Percentiles rank a stretch among this genome's conserved stretches.
Conservation (phyloP, 2,797 vertebrate genomes). For the Takifugu ocellatus region DNA sequence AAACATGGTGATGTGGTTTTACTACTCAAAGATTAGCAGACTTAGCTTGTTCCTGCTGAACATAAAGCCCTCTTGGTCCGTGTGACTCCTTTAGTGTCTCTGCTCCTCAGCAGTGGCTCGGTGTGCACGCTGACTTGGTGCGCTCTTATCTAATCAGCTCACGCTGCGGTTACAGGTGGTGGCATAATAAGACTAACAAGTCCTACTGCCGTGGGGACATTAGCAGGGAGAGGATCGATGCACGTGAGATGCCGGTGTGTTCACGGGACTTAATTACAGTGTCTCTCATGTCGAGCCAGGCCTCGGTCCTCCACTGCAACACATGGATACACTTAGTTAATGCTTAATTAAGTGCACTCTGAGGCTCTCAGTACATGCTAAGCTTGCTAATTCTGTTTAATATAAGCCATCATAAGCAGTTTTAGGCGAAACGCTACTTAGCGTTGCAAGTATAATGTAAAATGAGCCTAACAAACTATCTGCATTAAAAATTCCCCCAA, state of each 20-base stretch:
- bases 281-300: slow-evolving; percentile 6
- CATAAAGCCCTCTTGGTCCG: not conserved
- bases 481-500: too few species aligned
- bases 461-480: too few species aligned
- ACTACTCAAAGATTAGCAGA: not conserved
- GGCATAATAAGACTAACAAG: slow-evolving; percentile 50
- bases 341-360: slow-evolving; percentile 2
- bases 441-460: too few species aligned
- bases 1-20: slow-evolving; percentile 1
- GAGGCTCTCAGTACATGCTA: too few species aligned
- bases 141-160: slow-evolving; percentile 28
- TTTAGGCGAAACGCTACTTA: too few species aligned
- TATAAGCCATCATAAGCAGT: too few species aligned
- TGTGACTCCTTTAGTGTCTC: not conserved
- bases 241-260: slow-evolving; percentile 37
- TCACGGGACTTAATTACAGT: slow-evolving; percentile 52
- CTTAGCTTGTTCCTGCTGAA: not conserved
- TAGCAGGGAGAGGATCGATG: slow-evolving; percentile 47
- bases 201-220: slow-evolving; percentile 35
- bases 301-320: slow-evolving; percentile 2
- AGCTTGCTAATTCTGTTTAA: too few species aligned
- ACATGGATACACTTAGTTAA: not conserved
- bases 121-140: not conserved
- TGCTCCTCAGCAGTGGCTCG: not conserved
- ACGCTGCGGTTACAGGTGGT: slow-evolving; percentile 28